phyloP scores from a whole-genome alignment of 2,797 vertebrate genomes.

The Sebastes glaucus region DNA sequence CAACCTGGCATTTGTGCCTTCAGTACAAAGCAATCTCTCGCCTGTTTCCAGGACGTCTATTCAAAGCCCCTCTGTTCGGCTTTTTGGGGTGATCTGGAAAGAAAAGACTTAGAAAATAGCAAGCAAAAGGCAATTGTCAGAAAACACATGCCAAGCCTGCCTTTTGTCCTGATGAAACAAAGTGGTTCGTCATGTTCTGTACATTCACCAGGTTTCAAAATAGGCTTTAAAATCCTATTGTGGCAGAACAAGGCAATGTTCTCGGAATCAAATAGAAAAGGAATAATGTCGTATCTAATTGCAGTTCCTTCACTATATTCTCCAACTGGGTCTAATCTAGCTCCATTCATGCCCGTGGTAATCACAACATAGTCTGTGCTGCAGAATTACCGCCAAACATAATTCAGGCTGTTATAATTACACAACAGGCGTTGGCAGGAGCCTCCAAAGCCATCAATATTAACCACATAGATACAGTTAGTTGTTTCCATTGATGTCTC shows the following conservation, averaged over 20 bases:
- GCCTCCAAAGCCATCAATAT: slow-evolving; percentile 56
- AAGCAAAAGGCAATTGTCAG: slow-evolving; percentile 66
- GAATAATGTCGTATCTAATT: slow-evolving; percentile 82
- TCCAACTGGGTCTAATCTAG: slow-evolving; percentile 78
- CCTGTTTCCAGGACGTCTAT: slow-evolving; percentile 47
- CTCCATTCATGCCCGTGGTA: slow-evolving; percentile 74
- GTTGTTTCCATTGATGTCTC: slow-evolving; percentile 45
- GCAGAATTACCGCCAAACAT: slow-evolving; percentile 73
- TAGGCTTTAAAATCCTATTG: slow-evolving; percentile 80
- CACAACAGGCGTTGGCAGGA: slow-evolving; percentile 69
- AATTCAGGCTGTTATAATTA: slow-evolving; percentile 78
- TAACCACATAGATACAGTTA: slow-evolving; percentile 40
- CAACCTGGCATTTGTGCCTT: slow-evolving; percentile 41
- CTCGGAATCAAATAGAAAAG: slow-evolving; percentile 73
- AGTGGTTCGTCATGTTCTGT: slow-evolving; percentile 74
- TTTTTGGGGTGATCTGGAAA: slow-evolving; percentile 70
- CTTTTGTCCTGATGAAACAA: slow-evolving; percentile 79
- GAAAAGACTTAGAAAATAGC: slow-evolving; percentile 68
- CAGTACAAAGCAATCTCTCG: slow-evolving; percentile 48
- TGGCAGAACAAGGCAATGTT: slow-evolving; percentile 74
- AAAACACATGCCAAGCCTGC: slow-evolving; percentile 68
- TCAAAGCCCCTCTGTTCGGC: slow-evolving; percentile 46
- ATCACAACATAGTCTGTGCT: slow-evolving; percentile 72
- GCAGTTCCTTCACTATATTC: slow-evolving; percentile 69
- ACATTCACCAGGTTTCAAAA: slow-evolving; percentile 77